Evolutionary conservation across 2,797 vertebrate genomes (phyloP).

Genomic region (Danio choprae): DNA sequence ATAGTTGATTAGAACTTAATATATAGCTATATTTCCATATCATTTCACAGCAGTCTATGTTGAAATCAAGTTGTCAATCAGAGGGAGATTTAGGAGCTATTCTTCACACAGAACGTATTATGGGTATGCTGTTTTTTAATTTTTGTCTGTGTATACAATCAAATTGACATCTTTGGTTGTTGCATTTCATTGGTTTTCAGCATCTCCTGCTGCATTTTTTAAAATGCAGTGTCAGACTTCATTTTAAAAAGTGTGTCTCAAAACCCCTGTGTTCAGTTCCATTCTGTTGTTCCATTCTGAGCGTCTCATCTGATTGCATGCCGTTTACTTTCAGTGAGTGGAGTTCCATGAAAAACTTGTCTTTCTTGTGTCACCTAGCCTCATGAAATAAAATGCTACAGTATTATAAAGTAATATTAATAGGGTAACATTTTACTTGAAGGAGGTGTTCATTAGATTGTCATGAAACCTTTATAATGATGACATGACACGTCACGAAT

Average conservation of each 20-base stretch:
- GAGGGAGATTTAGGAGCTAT: neutral
- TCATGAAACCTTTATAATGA: too few species aligned
- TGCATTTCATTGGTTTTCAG: neutral
- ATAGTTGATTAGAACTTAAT: neutral
- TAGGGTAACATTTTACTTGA: too few species aligned
- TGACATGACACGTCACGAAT: too few species aligned
- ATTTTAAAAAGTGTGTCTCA: constrained; percentile 8
- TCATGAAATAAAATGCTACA: too few species aligned
- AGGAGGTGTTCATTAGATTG: too few species aligned
- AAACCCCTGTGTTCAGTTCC: neutral
- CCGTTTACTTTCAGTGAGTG: neutral
- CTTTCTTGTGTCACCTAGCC: too few species aligned
- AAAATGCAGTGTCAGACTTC: neutral
- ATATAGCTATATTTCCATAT: constrained; percentile 21
- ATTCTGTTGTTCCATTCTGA: neutral
- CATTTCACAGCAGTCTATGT: constrained; percentile 1
- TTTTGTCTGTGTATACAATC: neutral
- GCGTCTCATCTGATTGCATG: neutral
- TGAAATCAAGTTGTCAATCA: constrained; percentile 13
- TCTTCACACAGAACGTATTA: neutral
- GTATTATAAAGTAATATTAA: too few species aligned
- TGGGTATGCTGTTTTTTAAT: neutral
- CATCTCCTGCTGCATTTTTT: constrained; percentile 1
- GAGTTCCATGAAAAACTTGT: neutral
- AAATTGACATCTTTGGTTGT: neutral